These are phyloP conservation scores for Nyctalus aviator DNA, from an alignment of 2,797 vertebrate species.

Conservation along the genomic window DNA sequence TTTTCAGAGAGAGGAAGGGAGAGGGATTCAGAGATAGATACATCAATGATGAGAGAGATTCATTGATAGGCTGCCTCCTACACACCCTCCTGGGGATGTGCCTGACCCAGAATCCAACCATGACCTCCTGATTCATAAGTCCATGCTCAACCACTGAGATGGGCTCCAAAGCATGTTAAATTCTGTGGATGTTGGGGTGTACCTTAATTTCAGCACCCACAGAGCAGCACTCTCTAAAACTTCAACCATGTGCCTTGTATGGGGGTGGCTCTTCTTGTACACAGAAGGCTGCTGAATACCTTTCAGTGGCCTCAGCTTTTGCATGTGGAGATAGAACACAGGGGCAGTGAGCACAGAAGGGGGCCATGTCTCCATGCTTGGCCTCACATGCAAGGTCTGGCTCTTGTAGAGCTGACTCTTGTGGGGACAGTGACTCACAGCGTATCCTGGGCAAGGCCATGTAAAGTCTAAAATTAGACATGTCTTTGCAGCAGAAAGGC, in stretches of 20 bases:
- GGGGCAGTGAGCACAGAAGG: not conserved
- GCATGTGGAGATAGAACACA: rapidly evolving
- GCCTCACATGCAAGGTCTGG: rapidly evolving
- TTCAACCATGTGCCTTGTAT: not conserved
- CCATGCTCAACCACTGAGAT: too few relatives aligned
- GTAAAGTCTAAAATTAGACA: not conserved
- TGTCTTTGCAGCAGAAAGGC: not conserved
- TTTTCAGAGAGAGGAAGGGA: too few relatives aligned
- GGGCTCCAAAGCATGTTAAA: not conserved
- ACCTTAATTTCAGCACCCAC: not conserved
- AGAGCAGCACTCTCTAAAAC: not conserved
- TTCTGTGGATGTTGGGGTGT: not conserved
- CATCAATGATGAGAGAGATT: too few relatives aligned
- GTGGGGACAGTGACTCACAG: not conserved
- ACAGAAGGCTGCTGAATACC: not conserved
- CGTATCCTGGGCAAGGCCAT: not conserved
- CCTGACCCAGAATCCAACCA: too few relatives aligned
- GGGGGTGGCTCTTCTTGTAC: not conserved
- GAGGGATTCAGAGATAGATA: too few relatives aligned
- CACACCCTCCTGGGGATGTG: too few relatives aligned
- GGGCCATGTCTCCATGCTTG: too few relatives aligned
- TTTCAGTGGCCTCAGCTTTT: not conserved
- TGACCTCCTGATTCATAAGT: too few relatives aligned
- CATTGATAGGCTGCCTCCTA: too few relatives aligned
- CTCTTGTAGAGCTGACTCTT: rapidly evolving